Evolutionary conservation across 2,888 invertebrate genomes (phyloP).

Genomic region (Furcula furcula): DNA sequence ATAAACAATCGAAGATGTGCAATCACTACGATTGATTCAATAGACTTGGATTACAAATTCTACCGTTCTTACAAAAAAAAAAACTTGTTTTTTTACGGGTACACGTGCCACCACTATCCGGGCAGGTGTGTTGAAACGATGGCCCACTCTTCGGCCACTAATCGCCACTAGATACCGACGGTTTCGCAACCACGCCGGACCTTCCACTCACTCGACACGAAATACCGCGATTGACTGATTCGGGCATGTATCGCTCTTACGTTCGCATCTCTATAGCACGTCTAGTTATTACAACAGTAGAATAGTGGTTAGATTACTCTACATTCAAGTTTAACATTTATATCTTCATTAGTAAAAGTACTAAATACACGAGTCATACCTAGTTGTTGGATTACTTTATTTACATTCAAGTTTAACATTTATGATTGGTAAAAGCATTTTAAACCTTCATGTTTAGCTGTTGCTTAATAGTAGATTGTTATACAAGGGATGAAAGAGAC

Average conservation of each 20-base stretch:
- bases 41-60: constrained; percentile 36
- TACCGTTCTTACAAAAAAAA: constrained; percentile 39
- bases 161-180: constrained; percentile 68
- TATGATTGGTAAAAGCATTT: too few species aligned
- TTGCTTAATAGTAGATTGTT: too few species aligned
- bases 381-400: too few species aligned
- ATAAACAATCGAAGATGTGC: too few species aligned
- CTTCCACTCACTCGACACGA: constrained; percentile 72
- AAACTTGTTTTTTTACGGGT: constrained; percentile 53
- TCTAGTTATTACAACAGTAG: too few species aligned
- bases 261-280: background rate
- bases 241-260: constrained; percentile 44
- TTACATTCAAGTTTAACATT: too few species aligned
- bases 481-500: too few species aligned
- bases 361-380: too few species aligned
- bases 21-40: constrained; percentile 33
- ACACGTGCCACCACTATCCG: constrained; percentile 51
- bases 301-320: too few species aligned
- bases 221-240: constrained; percentile 57
- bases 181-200: constrained; percentile 67
- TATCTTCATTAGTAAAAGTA: too few species aligned
- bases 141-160: constrained; percentile 67
- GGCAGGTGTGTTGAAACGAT: constrained; percentile 71
- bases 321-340: too few species aligned
- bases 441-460: too few species aligned